Evolutionary conservation across 2,113 vertebrate species (phyloP).

Genomic region (Halcyon malimbica): DNA sequence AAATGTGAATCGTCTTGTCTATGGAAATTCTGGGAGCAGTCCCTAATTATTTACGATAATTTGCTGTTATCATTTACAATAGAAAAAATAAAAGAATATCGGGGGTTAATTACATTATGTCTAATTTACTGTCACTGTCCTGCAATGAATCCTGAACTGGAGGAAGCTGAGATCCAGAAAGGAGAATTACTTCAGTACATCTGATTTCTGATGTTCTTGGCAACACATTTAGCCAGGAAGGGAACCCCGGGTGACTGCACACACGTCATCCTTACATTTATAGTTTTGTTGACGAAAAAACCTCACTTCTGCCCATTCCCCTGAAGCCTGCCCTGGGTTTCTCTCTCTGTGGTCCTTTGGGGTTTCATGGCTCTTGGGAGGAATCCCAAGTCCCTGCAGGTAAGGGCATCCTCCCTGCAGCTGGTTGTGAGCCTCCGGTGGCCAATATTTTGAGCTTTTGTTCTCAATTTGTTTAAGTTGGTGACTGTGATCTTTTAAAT

Average conservation of each 20-base stretch:
- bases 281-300: not conserved
- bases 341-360: not conserved
- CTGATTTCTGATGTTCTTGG: not conserved
- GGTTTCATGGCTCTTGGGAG: accelerated
- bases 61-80: not conserved
- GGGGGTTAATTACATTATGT: slow-evolving; percentile 8
- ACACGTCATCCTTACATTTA: accelerated
- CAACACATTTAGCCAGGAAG: not conserved
- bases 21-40: slow-evolving; percentile 21
- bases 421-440: not conserved
- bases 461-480: accelerated
- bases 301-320: not conserved
- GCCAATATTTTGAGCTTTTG: not conserved
- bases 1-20: slow-evolving; percentile 32
- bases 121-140: not conserved
- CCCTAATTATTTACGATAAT: slow-evolving; percentile 55
- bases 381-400: not conserved
- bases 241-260: not conserved
- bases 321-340: not conserved
- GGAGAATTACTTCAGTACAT: not conserved
- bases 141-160: not conserved
- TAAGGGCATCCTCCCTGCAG: not conserved
- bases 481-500: not conserved
- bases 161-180: not conserved
- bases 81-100: slow-evolving; percentile 38